Percentiles rank a stretch among this genome's conserved stretches.
phyloP scores from a whole-genome alignment of 2,113 vertebrate species.

The Aviceda subcristata region DNA sequence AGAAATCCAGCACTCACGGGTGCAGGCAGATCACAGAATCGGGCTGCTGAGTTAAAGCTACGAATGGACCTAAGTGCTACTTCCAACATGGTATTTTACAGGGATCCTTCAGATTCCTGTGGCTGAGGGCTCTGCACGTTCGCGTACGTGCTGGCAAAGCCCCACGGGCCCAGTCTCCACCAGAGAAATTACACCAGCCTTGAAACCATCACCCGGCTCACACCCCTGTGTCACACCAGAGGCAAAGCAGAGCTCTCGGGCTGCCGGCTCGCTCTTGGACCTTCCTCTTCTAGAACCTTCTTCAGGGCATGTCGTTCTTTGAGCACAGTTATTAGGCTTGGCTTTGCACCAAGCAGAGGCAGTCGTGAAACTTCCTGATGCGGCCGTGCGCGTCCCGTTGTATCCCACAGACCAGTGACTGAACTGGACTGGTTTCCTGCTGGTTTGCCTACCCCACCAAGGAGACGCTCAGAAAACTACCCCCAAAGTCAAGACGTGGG shows the following conservation, averaged over 20 bases:
- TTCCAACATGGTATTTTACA: slow-evolving; percentile 15
- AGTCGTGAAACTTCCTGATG: not conserved
- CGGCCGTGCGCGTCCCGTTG: not conserved
- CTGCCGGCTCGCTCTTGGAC: not conserved
- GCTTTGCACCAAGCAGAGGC: not conserved
- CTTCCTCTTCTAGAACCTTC: not conserved
- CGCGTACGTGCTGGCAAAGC: not conserved
- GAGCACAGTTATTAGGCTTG: not conserved
- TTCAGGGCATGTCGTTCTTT: not conserved
- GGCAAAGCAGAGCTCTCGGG: not conserved
- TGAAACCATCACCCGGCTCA: not conserved
- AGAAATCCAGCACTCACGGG: not conserved
- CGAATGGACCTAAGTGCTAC: not conserved
- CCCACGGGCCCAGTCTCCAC: not conserved
- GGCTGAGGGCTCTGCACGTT: not conserved
- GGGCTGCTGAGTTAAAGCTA: not conserved
- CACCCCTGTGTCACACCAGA: not conserved
- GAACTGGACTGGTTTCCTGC: not conserved
- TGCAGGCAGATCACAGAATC: not conserved
- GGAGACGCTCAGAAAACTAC: not conserved
- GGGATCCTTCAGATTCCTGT: slow-evolving; percentile 18
- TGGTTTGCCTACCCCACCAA: accelerated
- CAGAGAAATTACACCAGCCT: not conserved
- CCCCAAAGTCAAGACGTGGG: not conserved
- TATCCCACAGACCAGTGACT: not conserved